Base-by-base conservation (phyloP, 2,797 vertebrate species). In the Gymnothorax reevesii region DNA sequence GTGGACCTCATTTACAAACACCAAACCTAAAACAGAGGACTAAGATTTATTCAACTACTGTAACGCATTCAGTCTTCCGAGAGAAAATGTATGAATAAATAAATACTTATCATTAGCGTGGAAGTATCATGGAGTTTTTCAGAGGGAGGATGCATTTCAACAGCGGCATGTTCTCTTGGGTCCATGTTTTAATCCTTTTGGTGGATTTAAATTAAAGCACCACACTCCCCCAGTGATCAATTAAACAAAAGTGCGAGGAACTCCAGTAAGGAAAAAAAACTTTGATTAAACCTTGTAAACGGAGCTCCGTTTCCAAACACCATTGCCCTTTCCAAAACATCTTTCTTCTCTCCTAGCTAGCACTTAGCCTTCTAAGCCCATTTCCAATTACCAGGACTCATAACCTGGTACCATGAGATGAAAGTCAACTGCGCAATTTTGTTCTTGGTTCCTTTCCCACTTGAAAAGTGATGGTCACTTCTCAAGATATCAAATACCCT, bases 121-220 rank as follows among this genome's bases (percentile, higher is more conserved):
- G 7, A 25, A 69, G 64, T 22, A 25, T n/a, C 13, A 69, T 25
- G n/a, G 7, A 25, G 22, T 69, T 69, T n/a, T 25, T 69, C 64
- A 69, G 64, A 69, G 25, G 64, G 22, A 69, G 25, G 64, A 69
- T 69, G 64, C 64, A 9, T 69, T n/a, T 69, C 64, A 69, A 69
- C 22, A 25, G 64, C 25, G 17, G 64, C 9, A n/a, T 22, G 10
- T n/a, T 7, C 64, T 69, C 64, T 69, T 69, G 64, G 64, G 64
- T 25, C 25, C 64, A 69, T 69, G 64, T 69, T 69, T 69, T 69
- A 69, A 69, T 69, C 64, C 64, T 69, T 69, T 69, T 69, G 64
- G 22, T 69, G 64, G 64, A 69, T 69, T 69, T 69, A 69, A 69
- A 69, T 69, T n/a, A 69, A 69, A 69, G 25, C n/a, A 25, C 64